Evolutionary conservation across 2,888 invertebrate genomes (phyloP), one percentile per base, ranked within the genome.

Genomic region (Hydrotaea diabolus): DNA sequence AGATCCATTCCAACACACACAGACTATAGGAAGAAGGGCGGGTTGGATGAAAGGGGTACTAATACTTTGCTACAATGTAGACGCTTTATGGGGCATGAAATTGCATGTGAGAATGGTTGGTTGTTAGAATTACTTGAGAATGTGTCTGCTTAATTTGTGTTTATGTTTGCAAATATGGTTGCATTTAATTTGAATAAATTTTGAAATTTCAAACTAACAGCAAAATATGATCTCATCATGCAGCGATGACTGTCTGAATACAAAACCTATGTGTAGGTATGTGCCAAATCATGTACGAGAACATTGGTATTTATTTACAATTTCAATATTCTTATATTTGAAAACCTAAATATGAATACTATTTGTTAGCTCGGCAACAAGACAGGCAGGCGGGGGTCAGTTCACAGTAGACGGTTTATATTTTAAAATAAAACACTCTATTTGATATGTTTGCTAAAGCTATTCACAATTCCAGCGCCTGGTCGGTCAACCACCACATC

Each of bases 211-310:
- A 19, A 23, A 69, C 69, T 69, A 43, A 64, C 9, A 39, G 39
- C 39, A 36, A 19, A 66, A 66, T 39, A 46, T 69, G 69, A 69
- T 69, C 69, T 69, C 69, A 69, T 69, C 69, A 66, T 17, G 64
- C n/a, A n/a, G n/a, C n/a, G n/a, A n/a, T n/a, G n/a, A n/a, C n/a
- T n/a, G n/a, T n/a, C n/a, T n/a, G n/a, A n/a, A n/a, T n/a, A n/a
- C n/a, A n/a, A n/a, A n/a, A n/a, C n/a, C 39, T 43, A 36, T 17
- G 36, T 36, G 36, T 8, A 36, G 8, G 5, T 39, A 3, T 39
- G 39, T 39, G 13, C 4, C 3, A 11, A 39, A 8, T 1, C 13
- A 39, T 39, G 39, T 39, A 36, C 11, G n/a, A n/a, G 43, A 4
- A 43, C 43, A 43, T n/a, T 31, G 2, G 31, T 39, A 39, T n/a